phyloP scores from a whole-genome alignment of 2,888 invertebrate genomes.

The Tachina lurida region DNA sequence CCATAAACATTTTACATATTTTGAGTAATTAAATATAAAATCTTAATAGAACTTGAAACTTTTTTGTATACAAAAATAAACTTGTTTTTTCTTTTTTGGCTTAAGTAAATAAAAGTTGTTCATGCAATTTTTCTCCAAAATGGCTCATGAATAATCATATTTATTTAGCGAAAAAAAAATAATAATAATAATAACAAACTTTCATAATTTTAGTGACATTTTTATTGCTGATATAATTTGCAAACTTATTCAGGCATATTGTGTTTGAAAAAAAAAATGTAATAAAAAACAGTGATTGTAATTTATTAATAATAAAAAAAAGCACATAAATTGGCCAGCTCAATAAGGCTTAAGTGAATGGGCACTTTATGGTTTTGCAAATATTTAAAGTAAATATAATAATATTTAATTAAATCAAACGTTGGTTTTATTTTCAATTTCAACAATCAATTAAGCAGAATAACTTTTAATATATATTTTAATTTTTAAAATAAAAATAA shows the following conservation, averaged over 20 bases:
- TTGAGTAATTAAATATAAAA: too few species aligned
- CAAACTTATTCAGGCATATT: slow-evolving; percentile 33
- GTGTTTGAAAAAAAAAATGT: slow-evolving; percentile 12
- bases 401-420: slow-evolving; percentile 42
- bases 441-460: slow-evolving; percentile 30
- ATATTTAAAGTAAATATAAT: slow-evolving; percentile 27
- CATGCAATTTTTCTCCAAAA: background rate
- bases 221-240: slow-evolving; percentile 39
- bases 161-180: slow-evolving; percentile 10
- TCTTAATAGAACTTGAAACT: too few species aligned
- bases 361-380: slow-evolving; percentile 29
- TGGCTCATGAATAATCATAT: background rate
- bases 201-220: slow-evolving; percentile 30
- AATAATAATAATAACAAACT: slow-evolving; percentile 11
- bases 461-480: slow-evolving; percentile 2
- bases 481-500: background rate
- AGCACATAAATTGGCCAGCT: slow-evolving; percentile 24
- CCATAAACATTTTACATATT: too few species aligned
- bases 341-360: slow-evolving; percentile 16
- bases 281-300: slow-evolving; percentile 23
- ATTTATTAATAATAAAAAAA: slow-evolving; percentile 36
- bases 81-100: too few species aligned
- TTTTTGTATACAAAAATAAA: too few species aligned
- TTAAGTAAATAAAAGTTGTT: too few species aligned
- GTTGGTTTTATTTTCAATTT: slow-evolving; percentile 15